Base-by-base conservation (phyloP, 2,888 invertebrate species). In the Calliphora vomitoria region DNA sequence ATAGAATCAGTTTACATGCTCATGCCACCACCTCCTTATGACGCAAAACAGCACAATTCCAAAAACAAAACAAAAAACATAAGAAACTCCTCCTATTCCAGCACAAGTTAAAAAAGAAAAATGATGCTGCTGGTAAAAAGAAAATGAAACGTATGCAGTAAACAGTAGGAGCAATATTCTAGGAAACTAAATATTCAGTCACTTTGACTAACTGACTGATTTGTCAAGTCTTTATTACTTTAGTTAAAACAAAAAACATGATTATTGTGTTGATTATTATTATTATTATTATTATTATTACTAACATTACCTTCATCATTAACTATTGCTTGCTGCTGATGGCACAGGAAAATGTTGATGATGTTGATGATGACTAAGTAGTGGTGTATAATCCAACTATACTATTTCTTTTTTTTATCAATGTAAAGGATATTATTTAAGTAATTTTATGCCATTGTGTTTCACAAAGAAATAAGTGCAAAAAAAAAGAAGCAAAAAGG, bases 391-490 rank as follows among this genome's bases (percentile, higher is more conserved):
- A n/a, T 66, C 35, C 20, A 66, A 72, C 72, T 74, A 82, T 41
- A 72, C 72, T 74, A 82, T 41, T 75, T 35, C 58, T 74, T 78
- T 72, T 76, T 82, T 69, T 81, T 84, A 53, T 85, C 60, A 72
- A 82, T 78, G 88, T 87, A 88, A 89, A 82, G 82, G 84, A 89
- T 89, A 87, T 83, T 85, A 85, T 86, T 81, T 78, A 72, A 87
- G 88, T 87, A 84, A 88, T 86, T 85, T 85, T 79, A 84, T 88
- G 82, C 85, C 80, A 74, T 85, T 85, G 80, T 80, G 47, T 38
- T 58, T 82, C 15, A 66, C 20, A 74, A 60, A 71, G 25, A 50
- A 35, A 53, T 18, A 69, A 72, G 72, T 66, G 55, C 31, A 74
- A 82, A 35, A 53, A 64, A 31, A 8, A 4, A 71, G 50, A 18